A percentile compares a stretch with the other conserved stretches of the same genome.
Evolutionary conservation across 2,888 invertebrate genomes (phyloP).

Genomic region (Drosophila emarginata): DNA sequence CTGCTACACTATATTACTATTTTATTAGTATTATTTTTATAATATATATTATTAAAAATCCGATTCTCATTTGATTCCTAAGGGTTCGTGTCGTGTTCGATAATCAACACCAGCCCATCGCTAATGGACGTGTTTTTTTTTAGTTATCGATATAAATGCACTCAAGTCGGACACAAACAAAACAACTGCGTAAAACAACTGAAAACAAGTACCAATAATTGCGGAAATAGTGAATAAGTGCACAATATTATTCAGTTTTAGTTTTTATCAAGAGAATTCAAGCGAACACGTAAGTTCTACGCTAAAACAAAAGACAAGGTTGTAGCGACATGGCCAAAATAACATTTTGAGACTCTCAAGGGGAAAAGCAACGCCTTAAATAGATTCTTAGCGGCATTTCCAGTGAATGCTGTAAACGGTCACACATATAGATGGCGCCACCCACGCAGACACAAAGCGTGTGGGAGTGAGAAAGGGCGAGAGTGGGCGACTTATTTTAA

Average conservation of each 20-base stretch:
- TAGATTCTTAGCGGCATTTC: background rate
- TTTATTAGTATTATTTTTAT: no score
- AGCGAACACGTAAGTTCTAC: background rate
- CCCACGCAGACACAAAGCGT: background rate
- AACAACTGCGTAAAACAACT: slow-evolving; percentile 8
- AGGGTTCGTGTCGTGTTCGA: no score
- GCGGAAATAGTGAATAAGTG: background rate
- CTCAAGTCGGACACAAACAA: background rate
- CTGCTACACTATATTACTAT: no score
- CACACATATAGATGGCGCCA: slow-evolving; percentile 10
- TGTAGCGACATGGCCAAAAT: background rate
- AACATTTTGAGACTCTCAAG: background rate
- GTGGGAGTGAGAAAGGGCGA: background rate
- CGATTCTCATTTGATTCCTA: no score
- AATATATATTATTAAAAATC: no score
- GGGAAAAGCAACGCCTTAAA: slow-evolving; percentile 14
- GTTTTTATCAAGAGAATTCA: background rate
- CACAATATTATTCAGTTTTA: background rate
- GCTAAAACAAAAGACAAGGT: background rate
- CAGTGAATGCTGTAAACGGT: slow-evolving; percentile 2
- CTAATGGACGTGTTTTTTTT: no score
- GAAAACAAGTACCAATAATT: slow-evolving; percentile 12
- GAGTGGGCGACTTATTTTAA: slow-evolving; percentile 38
- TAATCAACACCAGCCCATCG: no score
- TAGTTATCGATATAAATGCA: background rate